phyloP scores from a whole-genome alignment of 37 sponge, comb jelly and placozoan species.

The Eunapius fragilis region DNA sequence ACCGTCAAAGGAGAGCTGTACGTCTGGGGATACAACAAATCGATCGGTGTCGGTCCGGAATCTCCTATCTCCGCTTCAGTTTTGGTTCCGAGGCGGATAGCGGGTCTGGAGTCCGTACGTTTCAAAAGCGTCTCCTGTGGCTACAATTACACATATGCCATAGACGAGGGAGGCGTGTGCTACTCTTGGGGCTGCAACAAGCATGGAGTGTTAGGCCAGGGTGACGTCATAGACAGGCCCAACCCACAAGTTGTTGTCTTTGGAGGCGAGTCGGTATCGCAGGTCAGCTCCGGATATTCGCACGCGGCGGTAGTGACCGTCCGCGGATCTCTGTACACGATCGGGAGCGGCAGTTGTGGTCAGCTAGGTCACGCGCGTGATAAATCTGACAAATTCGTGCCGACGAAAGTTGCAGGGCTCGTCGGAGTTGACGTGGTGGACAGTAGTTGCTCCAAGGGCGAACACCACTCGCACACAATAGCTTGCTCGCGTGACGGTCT shows the following conservation, averaged over 20 bases:
- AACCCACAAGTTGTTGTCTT: slow-evolving; percentile 9
- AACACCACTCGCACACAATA: slow-evolving; percentile 77
- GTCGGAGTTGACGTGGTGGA: slow-evolving; percentile 2
- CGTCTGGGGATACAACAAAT: slow-evolving; percentile 53
- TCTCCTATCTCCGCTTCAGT: slow-evolving; percentile 11
- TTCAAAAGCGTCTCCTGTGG: slow-evolving; percentile 57
- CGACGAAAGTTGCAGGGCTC: slow-evolving; percentile 9
- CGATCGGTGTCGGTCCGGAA: slow-evolving; percentile 8
- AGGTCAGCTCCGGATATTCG: slow-evolving; percentile 63
- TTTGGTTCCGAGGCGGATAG: neutral
- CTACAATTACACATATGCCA: slow-evolving; percentile 58
- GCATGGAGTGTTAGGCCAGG: slow-evolving; percentile 66
- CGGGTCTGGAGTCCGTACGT: neutral
- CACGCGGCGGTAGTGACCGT: slow-evolving; percentile 52
- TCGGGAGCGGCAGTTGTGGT: slow-evolving; percentile 44
- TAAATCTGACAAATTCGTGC: slow-evolving; percentile 9
- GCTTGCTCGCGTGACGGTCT: slow-evolving; percentile 63
- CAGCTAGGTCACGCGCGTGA: slow-evolving; percentile 41
- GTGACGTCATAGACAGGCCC: slow-evolving; percentile 17
- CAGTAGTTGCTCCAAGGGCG: slow-evolving; percentile 69
- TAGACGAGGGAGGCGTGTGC: slow-evolving; percentile 19
- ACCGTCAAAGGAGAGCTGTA: slow-evolving; percentile 14
- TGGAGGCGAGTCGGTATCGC: neutral
- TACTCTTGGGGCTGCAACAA: slow-evolving; percentile 67
- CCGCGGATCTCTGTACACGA: slow-evolving; percentile 36